Evolutionary conservation across 2,113 vertebrate genomes (phyloP).

Genomic region (Recurvirostra avosetta): DNA sequence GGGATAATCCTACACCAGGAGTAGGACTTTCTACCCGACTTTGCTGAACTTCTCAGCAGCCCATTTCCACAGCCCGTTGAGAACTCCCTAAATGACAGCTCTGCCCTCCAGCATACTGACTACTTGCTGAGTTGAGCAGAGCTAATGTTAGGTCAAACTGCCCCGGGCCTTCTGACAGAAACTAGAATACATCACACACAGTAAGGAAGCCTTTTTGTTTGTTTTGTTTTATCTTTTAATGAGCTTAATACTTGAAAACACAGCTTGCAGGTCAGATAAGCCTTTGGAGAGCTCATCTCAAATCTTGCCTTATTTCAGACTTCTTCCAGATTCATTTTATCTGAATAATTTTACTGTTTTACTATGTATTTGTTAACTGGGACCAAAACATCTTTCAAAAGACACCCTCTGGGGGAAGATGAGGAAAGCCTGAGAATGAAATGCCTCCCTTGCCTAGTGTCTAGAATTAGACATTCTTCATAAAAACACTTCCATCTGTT

Average conservation of each 20-base stretch:
- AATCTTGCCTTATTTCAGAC: not conserved
- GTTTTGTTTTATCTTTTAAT: slow-evolving; percentile 14
- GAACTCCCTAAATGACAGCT: not conserved
- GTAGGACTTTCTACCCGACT: not conserved
- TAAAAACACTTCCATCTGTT: not conserved
- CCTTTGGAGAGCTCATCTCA: not conserved
- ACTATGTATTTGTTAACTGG: not conserved
- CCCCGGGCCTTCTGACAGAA: not conserved
- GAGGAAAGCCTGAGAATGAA: not conserved
- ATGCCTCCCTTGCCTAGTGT: not conserved
- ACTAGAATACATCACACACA: not conserved
- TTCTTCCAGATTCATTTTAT: not conserved
- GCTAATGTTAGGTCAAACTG: not conserved
- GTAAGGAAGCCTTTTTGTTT: not conserved
- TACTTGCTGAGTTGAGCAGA: not conserved
- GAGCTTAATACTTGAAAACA: not conserved
- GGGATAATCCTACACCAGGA: not conserved
- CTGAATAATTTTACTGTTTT: not conserved
- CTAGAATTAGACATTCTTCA: not conserved
- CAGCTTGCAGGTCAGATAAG: not conserved
- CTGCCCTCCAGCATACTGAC: not conserved
- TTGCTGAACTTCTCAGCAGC: not conserved
- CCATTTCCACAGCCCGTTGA: not conserved
- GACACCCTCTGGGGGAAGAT: not conserved
- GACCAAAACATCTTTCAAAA: not conserved